Evolutionary conservation across 2,797 vertebrate species (phyloP), one percentile per base, ranked within the genome.

Genomic region (Salmo trutta): DNA sequence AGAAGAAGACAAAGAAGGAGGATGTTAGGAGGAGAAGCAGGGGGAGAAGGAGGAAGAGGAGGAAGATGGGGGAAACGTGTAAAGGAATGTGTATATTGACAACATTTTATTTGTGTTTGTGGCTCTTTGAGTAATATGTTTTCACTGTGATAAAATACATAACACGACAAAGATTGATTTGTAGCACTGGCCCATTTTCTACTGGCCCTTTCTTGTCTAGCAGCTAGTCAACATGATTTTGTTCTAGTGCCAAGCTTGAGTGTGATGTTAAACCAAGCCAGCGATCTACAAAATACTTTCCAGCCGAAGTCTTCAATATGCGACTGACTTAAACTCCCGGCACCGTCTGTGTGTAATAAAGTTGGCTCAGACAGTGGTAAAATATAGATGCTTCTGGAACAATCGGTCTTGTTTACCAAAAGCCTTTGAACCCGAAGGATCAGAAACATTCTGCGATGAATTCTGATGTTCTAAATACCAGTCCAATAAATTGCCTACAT

Each of bases 341-440:
- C 71, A 86, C 85, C 81, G 82, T 88, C 85, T 85, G 82, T 78
- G 78, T 82, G 78, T 85, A 89, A 89, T 88, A 88, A 87, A 82
- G 79, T 53, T 12, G 80, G 82, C 86, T 88, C 86, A 86, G 88
- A 87, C 84, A 75, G 77, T 67, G 74, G 82, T 87, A 87, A 93
- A 88, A 87, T 92, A 91, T 93, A 89, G 91, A 91, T 88, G 86
- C 79, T 85, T 90, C 83, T 84, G 81, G 89, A 90, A 93, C 91
- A 92, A 93, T 93, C 91, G 90, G 83, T 86, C 91, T 91, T 92
- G 90, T 92, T 93, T 92, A 91, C 75, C 88, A 89, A 86, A 88
- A 93, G 87, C 90, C 90, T 89, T 92, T 91, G 79, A 92, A 93
- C 85, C 87, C 85, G 79, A 80, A 85, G 91, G 91, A 94, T 91